Conservation (phyloP, 2,888 invertebrate species). For the Hoplodrina blanda region DNA sequence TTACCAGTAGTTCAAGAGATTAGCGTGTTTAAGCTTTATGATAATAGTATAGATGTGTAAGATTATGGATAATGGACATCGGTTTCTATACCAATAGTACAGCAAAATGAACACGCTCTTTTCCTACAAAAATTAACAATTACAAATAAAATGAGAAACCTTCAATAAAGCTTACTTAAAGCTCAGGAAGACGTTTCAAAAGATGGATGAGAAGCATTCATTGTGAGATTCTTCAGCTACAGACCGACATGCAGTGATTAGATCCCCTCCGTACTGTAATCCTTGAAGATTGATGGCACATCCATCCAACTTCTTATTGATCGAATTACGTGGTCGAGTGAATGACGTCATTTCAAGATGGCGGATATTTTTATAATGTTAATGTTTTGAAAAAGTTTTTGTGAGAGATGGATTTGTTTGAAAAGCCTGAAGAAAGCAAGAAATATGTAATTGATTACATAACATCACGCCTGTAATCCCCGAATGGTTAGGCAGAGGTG, state of each 20-base stretch:
- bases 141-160: conserved; percentile 2
- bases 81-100: too few relatives aligned
- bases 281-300: conserved; percentile 55
- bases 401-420: not conserved
- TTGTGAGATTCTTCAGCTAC: conserved; percentile 27
- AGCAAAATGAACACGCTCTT: too few relatives aligned
- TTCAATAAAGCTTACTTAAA: conserved; percentile 11
- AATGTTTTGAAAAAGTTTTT: not conserved
- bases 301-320: conserved; percentile 43
- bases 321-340: conserved; percentile 39
- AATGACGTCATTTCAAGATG: conserved; percentile 39
- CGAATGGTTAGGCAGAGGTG: too few relatives aligned
- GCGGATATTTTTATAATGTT: not conserved
- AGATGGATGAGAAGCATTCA: conserved; percentile 47
- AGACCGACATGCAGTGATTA: conserved; percentile 52
- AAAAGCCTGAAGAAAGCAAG: too few relatives aligned
- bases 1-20: too few relatives aligned
- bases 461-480: too few relatives aligned
- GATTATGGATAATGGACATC: too few relatives aligned
- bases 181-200: conserved; percentile 7
- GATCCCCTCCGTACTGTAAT: conserved; percentile 35
- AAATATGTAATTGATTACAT: too few relatives aligned
- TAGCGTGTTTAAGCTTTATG: too few relatives aligned
- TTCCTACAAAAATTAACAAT: not conserved
- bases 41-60: too few relatives aligned